Percentiles rank a stretch among this genome's conserved stretches.
These are phyloP conservation scores for Monochamus alternatus DNA, from an alignment of 2,888 invertebrate species.

Conservation along the genomic window DNA sequence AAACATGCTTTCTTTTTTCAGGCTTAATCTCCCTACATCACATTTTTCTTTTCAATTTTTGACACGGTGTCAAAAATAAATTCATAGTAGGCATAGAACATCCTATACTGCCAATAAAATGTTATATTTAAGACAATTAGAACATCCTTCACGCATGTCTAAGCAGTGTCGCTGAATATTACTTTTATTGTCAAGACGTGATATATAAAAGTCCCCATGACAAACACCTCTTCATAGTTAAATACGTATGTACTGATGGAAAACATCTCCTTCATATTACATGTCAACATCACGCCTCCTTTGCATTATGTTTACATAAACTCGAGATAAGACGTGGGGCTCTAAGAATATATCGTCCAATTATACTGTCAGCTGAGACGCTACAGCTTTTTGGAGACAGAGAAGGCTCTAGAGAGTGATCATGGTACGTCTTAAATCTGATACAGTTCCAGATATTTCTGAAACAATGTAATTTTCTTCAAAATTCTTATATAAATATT, in stretches of 20 bases:
- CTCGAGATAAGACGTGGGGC: slow-evolving; percentile 26
- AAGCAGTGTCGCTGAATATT: background rate
- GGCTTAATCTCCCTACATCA: too few species aligned
- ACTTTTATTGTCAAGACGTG: slow-evolving; percentile 7
- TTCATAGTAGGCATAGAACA: too few species aligned
- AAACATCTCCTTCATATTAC: slow-evolving; percentile 39
- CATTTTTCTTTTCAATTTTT: too few species aligned
- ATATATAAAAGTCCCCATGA: slow-evolving; percentile 22
- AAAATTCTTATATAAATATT: too few species aligned
- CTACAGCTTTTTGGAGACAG: slow-evolving; percentile 7
- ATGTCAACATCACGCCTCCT: slow-evolving; percentile 38
- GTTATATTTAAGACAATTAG: too few species aligned
- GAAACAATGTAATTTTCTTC: too few species aligned
- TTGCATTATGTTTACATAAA: slow-evolving; percentile 38
- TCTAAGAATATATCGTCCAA: slow-evolving; percentile 35
- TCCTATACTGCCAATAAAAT: too few species aligned
- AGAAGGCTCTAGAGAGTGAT: background rate
- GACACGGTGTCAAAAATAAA: too few species aligned
- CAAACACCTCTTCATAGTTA: slow-evolving; percentile 23
- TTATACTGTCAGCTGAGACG: slow-evolving; percentile 29
- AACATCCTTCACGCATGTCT: background rate
- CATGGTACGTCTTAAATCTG: background rate
- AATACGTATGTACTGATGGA: slow-evolving; percentile 27
- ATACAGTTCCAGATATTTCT: background rate
- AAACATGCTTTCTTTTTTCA: too few species aligned